These are phyloP conservation scores for Pollenia griseotomentosa DNA, from an alignment of 2,888 invertebrate genomes.

Conservation along the genomic window DNA sequence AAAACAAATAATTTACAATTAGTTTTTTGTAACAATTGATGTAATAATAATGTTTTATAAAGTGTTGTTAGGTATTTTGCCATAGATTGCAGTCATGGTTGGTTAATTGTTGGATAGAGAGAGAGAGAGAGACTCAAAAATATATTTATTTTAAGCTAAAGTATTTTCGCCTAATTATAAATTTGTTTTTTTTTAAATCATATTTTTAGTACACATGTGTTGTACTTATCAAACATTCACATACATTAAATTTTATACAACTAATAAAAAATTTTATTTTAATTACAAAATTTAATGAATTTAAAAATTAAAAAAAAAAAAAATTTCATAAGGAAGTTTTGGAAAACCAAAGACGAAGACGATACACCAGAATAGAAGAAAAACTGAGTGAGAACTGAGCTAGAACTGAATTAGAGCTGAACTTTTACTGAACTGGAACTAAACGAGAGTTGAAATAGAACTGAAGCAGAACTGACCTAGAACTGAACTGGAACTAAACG, in stretches of 20 bases:
- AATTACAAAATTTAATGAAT: conserved; percentile 56
- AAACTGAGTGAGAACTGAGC: too few species aligned
- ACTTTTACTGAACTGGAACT: too few species aligned
- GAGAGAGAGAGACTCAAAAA: not conserved
- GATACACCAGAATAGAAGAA: too few species aligned
- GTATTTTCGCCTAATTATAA: conserved; percentile 52
- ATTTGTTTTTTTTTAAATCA: conserved; percentile 51
- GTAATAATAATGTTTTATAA: conserved; percentile 30
- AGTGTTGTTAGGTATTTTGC: conserved; percentile 51
- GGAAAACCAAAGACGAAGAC: not conserved
- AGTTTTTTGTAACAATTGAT: conserved; percentile 58
- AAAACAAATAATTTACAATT: conserved; percentile 31
- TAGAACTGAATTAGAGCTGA: too few species aligned
- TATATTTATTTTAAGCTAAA: not conserved
- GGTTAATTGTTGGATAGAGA: conserved; percentile 33
- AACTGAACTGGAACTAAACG: too few species aligned
- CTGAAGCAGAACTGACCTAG: too few species aligned
- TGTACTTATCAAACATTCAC: conserved; percentile 26
- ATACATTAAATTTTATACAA: conserved; percentile 33
- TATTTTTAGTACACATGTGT: conserved; percentile 33
- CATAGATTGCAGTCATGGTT: conserved; percentile 67
- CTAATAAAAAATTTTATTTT: conserved; percentile 46
- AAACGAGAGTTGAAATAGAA: too few species aligned
- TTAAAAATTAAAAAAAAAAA: conserved; percentile 15
- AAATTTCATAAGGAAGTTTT: conserved; percentile 40